Percentiles rank a stretch among this genome's conserved stretches.
phyloP scores from a whole-genome alignment of 2,888 invertebrate species.

The Prenolepis imparis region DNA sequence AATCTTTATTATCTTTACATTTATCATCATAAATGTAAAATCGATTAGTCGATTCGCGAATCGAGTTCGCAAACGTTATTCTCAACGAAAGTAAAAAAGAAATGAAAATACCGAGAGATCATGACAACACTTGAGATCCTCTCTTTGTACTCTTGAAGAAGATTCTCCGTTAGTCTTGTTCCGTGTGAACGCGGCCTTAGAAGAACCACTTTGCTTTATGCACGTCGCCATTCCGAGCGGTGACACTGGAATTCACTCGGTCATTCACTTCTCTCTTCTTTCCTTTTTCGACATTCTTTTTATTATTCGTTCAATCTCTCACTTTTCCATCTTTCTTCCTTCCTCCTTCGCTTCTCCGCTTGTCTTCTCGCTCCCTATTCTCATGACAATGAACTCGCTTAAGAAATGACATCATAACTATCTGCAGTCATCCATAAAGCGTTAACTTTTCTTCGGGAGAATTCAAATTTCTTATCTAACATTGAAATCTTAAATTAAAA shows the following conservation, averaged over 20 bases:
- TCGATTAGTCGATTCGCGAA: not conserved
- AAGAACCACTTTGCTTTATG: constrained; percentile 70
- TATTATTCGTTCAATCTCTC: constrained; percentile 52
- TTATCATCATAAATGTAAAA: not conserved
- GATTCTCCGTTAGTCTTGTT: constrained; percentile 28
- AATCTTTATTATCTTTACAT: not conserved
- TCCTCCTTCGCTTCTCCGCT: constrained; percentile 40
- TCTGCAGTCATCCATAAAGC: constrained; percentile 26
- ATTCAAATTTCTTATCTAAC: constrained; percentile 17
- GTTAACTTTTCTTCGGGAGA: not conserved
- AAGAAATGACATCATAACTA: not conserved
- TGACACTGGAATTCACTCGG: constrained; percentile 64
- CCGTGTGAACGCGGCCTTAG: constrained; percentile 71
- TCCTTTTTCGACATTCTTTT: constrained; percentile 57
- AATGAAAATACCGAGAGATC: not conserved
- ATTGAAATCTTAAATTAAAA: constrained; percentile 10
- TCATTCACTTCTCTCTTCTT: constrained; percentile 57
- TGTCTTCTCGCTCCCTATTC: constrained; percentile 59
- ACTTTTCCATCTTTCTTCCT: constrained; percentile 36
- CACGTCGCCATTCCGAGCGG: constrained; percentile 46
- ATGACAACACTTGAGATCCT: not conserved
- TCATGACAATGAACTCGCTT: constrained; percentile 67
- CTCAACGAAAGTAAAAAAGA: not conserved
- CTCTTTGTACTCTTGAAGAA: not conserved
- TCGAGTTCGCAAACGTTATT: not conserved